A percentile compares a stretch with the other conserved stretches of the same genome.
phyloP scores from a whole-genome alignment of 2,797 vertebrate species.

The Pogonophryne albipinna region DNA sequence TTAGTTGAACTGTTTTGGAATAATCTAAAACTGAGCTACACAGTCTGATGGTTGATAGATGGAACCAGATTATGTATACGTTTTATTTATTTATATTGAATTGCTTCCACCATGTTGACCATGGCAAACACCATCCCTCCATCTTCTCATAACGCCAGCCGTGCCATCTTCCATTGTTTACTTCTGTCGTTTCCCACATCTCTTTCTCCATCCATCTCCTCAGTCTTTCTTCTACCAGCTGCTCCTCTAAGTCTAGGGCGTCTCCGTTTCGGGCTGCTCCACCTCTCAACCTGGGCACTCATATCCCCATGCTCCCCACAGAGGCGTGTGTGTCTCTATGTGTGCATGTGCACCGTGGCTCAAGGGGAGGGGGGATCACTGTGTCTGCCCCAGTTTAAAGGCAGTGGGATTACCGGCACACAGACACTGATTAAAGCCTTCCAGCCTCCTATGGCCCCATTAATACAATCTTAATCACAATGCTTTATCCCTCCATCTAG shows the following conservation, averaged over 20 bases:
- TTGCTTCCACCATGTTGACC: conserved; percentile 17
- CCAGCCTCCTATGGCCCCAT: conserved; percentile 88
- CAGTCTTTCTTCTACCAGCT: conserved; percentile 73
- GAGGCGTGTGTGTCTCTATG: conserved; percentile 40
- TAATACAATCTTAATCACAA: conserved; percentile 91
- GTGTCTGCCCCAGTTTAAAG: conserved; percentile 83
- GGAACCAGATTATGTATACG: neutral
- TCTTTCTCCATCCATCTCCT: conserved; percentile 60
- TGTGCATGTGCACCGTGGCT: conserved; percentile 54
- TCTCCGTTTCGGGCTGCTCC: conserved; percentile 71
- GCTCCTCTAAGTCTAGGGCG: conserved; percentile 60
- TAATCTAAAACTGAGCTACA: too few species aligned
- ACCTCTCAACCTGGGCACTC: conserved; percentile 70
- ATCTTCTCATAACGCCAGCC: conserved; percentile 36
- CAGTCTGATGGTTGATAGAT: neutral
- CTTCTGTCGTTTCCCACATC: conserved; percentile 47
- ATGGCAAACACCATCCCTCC: conserved; percentile 10
- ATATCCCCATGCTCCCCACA: conserved; percentile 49
- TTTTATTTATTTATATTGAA: conserved; percentile 25
- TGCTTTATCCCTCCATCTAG: conserved; percentile 86
- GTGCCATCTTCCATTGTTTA: conserved; percentile 55
- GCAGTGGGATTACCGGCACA: conserved; percentile 84
- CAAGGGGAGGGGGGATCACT: conserved; percentile 75
- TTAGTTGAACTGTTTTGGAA: too few species aligned
- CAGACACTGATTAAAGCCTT: conserved; percentile 91